phyloP scores from a whole-genome alignment of 1,140 invertebrate genomes.

The Drosophila baimaii region DNA sequence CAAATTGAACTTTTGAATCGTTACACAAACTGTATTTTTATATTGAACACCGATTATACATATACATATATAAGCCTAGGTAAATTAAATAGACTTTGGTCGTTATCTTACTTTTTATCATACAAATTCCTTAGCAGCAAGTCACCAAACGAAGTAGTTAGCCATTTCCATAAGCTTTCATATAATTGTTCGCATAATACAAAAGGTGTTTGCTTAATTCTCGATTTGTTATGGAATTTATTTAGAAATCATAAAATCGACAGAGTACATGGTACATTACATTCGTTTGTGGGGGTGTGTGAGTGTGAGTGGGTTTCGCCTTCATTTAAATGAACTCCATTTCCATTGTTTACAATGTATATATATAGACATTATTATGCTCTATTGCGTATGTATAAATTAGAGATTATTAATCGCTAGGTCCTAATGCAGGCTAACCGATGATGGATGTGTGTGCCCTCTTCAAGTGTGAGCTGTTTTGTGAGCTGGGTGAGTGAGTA shows the following conservation, averaged over 20 bases:
- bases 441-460: slow-evolving; percentile 29
- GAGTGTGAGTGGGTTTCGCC: slow-evolving; percentile 37
- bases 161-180: background rate
- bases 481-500: slow-evolving; percentile 53
- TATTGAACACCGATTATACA: background rate
- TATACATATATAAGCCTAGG: background rate
- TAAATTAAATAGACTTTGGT: background rate
- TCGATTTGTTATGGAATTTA: slow-evolving; percentile 64
- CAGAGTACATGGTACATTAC: slow-evolving; percentile 67
- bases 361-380: slow-evolving; percentile 57
- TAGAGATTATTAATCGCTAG: slow-evolving; percentile 76
- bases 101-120: background rate
- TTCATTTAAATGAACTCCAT: slow-evolving; percentile 38
- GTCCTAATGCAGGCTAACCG: slow-evolving; percentile 66
- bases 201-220: background rate
- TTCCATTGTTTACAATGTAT: slow-evolving; percentile 31
- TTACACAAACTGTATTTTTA: background rate
- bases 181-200: background rate
- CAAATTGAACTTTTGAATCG: background rate
- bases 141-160: background rate
- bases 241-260: slow-evolving; percentile 78
- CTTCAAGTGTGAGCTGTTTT: slow-evolving; percentile 34
- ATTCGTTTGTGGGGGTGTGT: slow-evolving; percentile 39
- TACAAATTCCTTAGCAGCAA: background rate
- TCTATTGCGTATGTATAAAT: slow-evolving; percentile 67